Base-by-base conservation (phyloP, 2,797 vertebrate genomes). In the Synanceia verrucosa region DNA sequence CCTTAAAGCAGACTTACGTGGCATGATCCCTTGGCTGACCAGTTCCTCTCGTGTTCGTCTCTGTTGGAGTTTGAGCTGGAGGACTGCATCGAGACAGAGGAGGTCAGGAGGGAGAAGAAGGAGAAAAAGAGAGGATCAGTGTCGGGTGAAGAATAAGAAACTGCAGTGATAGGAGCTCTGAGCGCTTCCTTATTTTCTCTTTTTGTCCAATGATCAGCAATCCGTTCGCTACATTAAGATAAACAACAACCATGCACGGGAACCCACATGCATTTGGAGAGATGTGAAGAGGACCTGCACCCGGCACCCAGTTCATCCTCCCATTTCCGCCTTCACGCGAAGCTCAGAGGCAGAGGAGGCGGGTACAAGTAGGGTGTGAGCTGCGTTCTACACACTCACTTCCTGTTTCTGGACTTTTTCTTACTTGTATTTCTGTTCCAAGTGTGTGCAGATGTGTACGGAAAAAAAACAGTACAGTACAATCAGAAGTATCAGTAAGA, bases 11-110 rank as follows among this genome's bases (percentile, higher is more conserved):
- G 75, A 97, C 97, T 99, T 95, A 99, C 97, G 97, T 88, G 97
- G 97, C 97, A 99, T 99, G 97, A 99, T 99, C 95, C 97, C 97
- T 94, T 98, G 97, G 93, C 96, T 98, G 94, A 98, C 97, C 91
- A 99, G 94, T 84, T 99, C 97, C 89, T 99, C 97, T 76, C 97
- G 94, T 1, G 97, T 99, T 81, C 97, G 95, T 88, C 97, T 96
- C 94, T 99, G 97, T 93, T 99, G 97, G 91, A 99, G 96, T 93
- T 97, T 99, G 94, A 99, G 95, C 94, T 99, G 97, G 89, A 99
- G 95, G 79, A 98, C 97, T 99, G 96, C 92, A 93, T 94, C 91
- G 74, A 89, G 91, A 89, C 82, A 89, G 84, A 76, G 65, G 75
- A 75, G 79, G 63, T 51, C 71, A 74, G 41, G 47, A 55, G 44